These are phyloP conservation scores for Lepidothrix coronata DNA, from an alignment of 2,113 vertebrate genomes.

Conservation along the genomic window DNA sequence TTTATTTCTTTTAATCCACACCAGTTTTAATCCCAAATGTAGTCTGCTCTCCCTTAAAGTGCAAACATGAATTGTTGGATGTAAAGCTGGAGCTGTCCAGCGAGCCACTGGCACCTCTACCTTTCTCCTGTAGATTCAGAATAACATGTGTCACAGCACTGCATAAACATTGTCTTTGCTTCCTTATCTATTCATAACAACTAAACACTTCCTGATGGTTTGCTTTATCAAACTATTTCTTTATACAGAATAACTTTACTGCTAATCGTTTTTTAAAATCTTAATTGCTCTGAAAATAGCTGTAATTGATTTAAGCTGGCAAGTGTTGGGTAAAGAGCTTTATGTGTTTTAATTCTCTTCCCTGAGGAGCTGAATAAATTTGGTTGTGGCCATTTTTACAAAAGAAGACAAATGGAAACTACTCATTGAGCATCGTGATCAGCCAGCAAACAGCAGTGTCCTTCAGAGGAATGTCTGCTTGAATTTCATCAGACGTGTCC, in stretches of 20 bases:
- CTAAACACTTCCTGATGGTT: not conserved
- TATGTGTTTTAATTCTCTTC: not conserved
- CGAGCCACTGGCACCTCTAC: not conserved
- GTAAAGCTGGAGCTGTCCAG: conserved; percentile 41
- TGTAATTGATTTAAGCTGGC: not conserved
- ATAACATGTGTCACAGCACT: not conserved
- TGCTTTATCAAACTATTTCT: not conserved
- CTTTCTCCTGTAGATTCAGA: not conserved
- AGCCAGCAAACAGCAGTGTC: not conserved
- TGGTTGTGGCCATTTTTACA: not conserved
- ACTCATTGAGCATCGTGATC: not conserved
- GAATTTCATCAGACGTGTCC: not conserved
- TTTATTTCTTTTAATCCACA: not conserved
- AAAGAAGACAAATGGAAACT: not conserved
- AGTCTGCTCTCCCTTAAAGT: not conserved
- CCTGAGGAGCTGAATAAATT: not conserved
- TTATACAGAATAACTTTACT: not conserved
- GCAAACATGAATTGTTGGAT: not conserved
- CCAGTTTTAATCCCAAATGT: not conserved
- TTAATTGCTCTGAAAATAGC: not conserved
- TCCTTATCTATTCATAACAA: not conserved
- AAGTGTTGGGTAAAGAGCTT: not conserved
- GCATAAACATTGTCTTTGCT: not conserved
- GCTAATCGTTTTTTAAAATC: not conserved
- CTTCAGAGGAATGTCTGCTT: not conserved